Base-by-base conservation (phyloP, 1,140 invertebrate genomes). In the Achatina immaculata region DNA sequence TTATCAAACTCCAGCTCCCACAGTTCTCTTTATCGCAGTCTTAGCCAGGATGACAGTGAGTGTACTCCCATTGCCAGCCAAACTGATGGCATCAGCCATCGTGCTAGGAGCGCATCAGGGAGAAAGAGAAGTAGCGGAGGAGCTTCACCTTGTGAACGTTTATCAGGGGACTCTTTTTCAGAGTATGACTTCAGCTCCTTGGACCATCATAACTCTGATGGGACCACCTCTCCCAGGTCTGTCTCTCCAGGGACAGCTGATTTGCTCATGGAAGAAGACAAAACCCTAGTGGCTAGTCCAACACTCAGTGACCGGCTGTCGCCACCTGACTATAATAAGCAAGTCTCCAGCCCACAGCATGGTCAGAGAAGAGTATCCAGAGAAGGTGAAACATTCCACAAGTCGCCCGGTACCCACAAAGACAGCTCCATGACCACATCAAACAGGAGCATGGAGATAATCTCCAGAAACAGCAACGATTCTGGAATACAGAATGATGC, bases 401-500 rank as follows among this genome's bases (percentile, higher is more conserved):
- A 40, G 14, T 14, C 71, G 1, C 42, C 68, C 38, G 42, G 0
- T 6, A n/a, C n/a, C n/a, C n/a, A n/a, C n/a, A n/a, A n/a, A n/a
- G 28, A 31, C 4, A 31, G 28, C 58, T 2, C 19, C 43, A 2
- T 9, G 11, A 21, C 55, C 68, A 9, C 16, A 4, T 51, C 42
- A 0, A 51, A 2, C 6, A 1, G 42, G 3, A 72, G 43, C 75
- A 83, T 31, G 42, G 88, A 89, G 66, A 88, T 89, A 55, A 85
- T 85, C 28, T 86, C 86, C 45, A 89, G 88, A 80, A 89, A 90
- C 80, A 90, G 89, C 62, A 90, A 88, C 71, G 89, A 90, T 84
- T 89, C 87, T 81, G 89, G 88, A 0, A 89, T 90, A 78, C 89
- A 90, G 65, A 82, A 85, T 75, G 89, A 90, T 77, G 85, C 82